Evolutionary conservation across 2,113 vertebrate genomes (phyloP), one percentile per base, ranked within the genome.

Genomic region (Clupea harengus): DNA sequence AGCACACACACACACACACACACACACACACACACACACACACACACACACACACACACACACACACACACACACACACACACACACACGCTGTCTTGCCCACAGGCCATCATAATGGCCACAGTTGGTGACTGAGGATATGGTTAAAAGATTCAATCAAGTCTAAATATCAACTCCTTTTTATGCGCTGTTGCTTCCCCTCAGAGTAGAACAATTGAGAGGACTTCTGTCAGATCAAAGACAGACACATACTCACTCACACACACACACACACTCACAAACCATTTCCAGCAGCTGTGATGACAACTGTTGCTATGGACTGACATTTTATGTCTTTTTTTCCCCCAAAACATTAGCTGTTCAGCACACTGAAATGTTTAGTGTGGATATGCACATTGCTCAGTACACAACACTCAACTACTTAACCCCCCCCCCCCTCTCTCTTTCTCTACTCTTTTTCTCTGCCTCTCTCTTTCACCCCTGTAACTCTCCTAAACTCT

Each of bases 231-330:
- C 72, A 78, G 72, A 78, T 78, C 67, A 75, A 75, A 75, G 67
- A 75, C 8, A 75, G 10, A 67, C 64, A 28, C 64, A 67, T n/a
- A 25, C 64, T 28, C 8, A 67, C 64, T 4, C 25, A 72, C 28
- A 72, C n/a, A 32, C 72, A 78, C 72, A 39, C 13, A 75, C 72
- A 39, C 67, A 78, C 28, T 17, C 32, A 78, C 72, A 78, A 39
- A 39, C 72, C n/a, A 67, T 67, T 67, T 67, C 64, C 64, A 67
- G 64, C 64, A 67, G n/a, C 64, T 67, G 64, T 67, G 64, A 67
- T 67, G 64, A 67, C 64, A 67, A 67, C 64, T 67, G 64, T 67
- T 67, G 64, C 64, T 67, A 67, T 67, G 64, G 64, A 67, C 64
- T 67, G n/a, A 67, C 64, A 10, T 67, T 67, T 67, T 8, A 3